Percentiles rank a stretch among this genome's conserved stretches.
phyloP scores from a whole-genome alignment of 2,797 vertebrate species.

The Amphiprion clarkii region DNA sequence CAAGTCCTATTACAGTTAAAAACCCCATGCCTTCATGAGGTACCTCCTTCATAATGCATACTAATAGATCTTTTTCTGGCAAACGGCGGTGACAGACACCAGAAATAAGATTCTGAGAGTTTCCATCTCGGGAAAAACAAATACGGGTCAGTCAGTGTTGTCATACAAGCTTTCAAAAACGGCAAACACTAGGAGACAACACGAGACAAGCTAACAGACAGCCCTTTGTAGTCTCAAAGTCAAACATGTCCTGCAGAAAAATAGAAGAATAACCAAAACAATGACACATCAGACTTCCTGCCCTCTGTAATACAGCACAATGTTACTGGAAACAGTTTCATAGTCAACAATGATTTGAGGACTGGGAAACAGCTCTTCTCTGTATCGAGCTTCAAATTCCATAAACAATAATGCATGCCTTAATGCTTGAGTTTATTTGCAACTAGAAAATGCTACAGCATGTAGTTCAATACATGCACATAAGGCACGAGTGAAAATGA shows the following conservation, averaged over 20 bases:
- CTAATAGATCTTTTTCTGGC: slow-evolving; percentile 17
- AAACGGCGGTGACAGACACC: slow-evolving; percentile 14
- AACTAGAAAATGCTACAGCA: not conserved
- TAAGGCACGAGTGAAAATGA: slow-evolving; percentile 7
- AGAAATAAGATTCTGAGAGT: slow-evolving; percentile 16
- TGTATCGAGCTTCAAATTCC: not conserved
- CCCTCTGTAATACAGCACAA: slow-evolving; percentile 23
- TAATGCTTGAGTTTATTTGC: not conserved
- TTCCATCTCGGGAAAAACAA: slow-evolving; percentile 35
- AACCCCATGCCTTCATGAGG: not conserved
- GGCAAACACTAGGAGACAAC: slow-evolving; percentile 41
- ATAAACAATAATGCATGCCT: not conserved
- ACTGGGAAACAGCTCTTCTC: slow-evolving; percentile 20
- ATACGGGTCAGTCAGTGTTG: slow-evolving; percentile 28
- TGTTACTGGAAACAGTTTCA: slow-evolving; percentile 20
- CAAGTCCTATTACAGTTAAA: slow-evolving; percentile 32
- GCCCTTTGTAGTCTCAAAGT: slow-evolving; percentile 59
- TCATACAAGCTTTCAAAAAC: slow-evolving; percentile 36
- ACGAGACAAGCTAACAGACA: slow-evolving; percentile 46
- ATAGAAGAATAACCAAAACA: slow-evolving; percentile 52
- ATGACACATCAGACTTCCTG: slow-evolving; percentile 49
- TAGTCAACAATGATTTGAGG: slow-evolving; percentile 11
- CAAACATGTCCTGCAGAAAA: slow-evolving; percentile 64
- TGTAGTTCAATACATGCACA: slow-evolving; percentile 1
- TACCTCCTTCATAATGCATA: slow-evolving; percentile 34